phyloP scores from a whole-genome alignment of 1,140 invertebrate genomes.

The Papilio dardanus region DNA sequence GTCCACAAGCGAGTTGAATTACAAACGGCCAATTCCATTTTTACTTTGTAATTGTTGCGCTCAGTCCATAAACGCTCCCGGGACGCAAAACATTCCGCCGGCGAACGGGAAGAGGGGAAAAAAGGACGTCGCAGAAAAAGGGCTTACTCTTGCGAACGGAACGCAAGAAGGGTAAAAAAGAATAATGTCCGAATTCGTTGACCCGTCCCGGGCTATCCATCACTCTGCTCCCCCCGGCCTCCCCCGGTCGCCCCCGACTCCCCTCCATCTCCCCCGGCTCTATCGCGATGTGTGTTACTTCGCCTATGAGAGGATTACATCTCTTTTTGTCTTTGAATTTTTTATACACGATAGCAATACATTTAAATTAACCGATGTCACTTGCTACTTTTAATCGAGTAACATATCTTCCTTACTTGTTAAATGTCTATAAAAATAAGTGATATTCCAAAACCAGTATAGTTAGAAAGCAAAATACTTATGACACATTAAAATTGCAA shows the following conservation, averaged over 20 bases:
- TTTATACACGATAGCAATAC: slow-evolving; percentile 23
- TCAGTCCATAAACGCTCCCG: slow-evolving; percentile 74
- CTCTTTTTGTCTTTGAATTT: slow-evolving; percentile 54
- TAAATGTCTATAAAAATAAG: neutral
- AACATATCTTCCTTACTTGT: neutral
- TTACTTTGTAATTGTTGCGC: slow-evolving; percentile 78
- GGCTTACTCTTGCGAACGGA: slow-evolving; percentile 78
- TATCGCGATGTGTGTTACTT: slow-evolving; percentile 70
- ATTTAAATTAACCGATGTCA: slow-evolving; percentile 18
- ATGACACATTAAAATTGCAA: no score
- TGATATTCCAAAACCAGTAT: no score
- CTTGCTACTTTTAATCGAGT: neutral
- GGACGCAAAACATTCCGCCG: slow-evolving; percentile 66
- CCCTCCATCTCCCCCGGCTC: slow-evolving; percentile 52
- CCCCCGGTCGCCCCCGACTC: slow-evolving; percentile 64
- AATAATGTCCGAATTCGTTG: slow-evolving; percentile 90
- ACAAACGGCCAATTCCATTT: slow-evolving; percentile 73
- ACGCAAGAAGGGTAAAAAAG: slow-evolving; percentile 84
- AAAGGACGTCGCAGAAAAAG: slow-evolving; percentile 80
- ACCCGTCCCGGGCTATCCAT: slow-evolving; percentile 88
- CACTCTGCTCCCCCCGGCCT: slow-evolving; percentile 78
- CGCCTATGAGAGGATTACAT: slow-evolving; percentile 69
- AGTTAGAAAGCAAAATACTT: no score
- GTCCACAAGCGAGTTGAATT: slow-evolving; percentile 65
- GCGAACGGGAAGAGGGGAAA: slow-evolving; percentile 56